Evolutionary conservation across 1,140 invertebrate species (phyloP), one percentile per base, ranked within the genome.

Genomic region (Drosophila ambigua): DNA sequence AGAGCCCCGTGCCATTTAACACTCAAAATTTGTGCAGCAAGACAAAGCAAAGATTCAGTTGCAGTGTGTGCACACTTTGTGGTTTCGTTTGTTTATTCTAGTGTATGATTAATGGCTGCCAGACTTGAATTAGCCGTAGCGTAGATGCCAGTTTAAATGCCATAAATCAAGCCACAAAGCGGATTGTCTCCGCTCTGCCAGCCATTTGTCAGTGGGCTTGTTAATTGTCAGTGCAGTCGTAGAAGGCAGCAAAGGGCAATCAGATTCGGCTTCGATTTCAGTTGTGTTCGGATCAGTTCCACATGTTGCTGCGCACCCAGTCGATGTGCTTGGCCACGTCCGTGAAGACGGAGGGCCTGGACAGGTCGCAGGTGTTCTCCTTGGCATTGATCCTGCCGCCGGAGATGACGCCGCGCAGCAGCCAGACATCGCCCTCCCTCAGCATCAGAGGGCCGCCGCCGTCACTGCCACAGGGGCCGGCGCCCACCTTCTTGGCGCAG

Each of bases 401-500:
- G 0, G 90, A 76, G 2, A 92, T 84, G 15, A 92, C 71, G 8
- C 88, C 92, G 6, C 92, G 72, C 16, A 92, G 61, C 8, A 81
- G 7, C 79, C 89, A 92, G 5, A 79, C 58, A 5, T 75, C 62
- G 20, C 75, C 77, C 7, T 77, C 69, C 13, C 62, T 49, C 4
- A 92, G 23, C 77, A 92, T 90, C 5, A 92, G 52, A 0, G 81
- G 91, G 4, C 88, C 84, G 0, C 91, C 92, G 0, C 79, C 83
- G 26, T 92, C 92, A 16, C 82, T 91, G 43, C 64, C 72, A 51
- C 92, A 92, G 5, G 92, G 92, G 8, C 92, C 91, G 0, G 77
- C 60, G 2, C 76, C 83, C 35, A 71, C 65, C n/a, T 77, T 83
- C 41, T 81, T 88, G 28, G 92, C 90, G 52, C 92, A 92, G 7